Base-by-base conservation (phyloP, 2,113 vertebrate species). In the Neogale vison region DNA sequence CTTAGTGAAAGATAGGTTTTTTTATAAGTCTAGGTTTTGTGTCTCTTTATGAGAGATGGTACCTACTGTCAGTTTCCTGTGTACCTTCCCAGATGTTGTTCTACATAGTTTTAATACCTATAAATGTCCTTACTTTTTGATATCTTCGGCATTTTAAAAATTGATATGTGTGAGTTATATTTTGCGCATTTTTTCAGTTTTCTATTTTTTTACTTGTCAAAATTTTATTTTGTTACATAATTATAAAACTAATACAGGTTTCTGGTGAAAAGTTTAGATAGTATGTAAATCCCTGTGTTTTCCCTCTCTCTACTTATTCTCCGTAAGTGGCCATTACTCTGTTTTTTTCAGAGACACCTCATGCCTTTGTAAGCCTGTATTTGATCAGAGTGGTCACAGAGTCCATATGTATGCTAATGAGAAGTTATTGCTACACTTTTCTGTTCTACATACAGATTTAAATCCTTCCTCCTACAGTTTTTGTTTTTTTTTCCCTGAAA, bases 171-270 rank as follows among this genome's bases (percentile, higher is more conserved):
- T 82, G 63, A 82, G 29, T 67, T 90, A 29, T 50, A 59, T 81
- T 42, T 67, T 85, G 23, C 1, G 26, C 29, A 45, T 84, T 42
- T 61, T 74, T 57, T 45, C n/a, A 74, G 50, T 71, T 93, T 79
- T 24, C 63, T 89, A 9, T 45, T 83, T 59, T 90, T 77, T 80
- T 61, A 87, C 21, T 72, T 80, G 4, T 39, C 61, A 72, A 63
- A 72, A 55, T 82, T 63, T 95, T 95, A 63, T 45, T 87, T 92
- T 36, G 11, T 50, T 87, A 80, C 39, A 61, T 91, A 88, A 45
- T 72, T 17, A 52, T 87, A 87, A 87, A 92, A 61, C 52, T 15
- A 85, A 50, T 90, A 57, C 4, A 21, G 55, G 23, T 71, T 72
- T 88, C n/a, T 45, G 45, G 45, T 82, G 55, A 65, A 55, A 82